Base-by-base conservation (phyloP, 2,888 invertebrate genomes). In the Drosophila engyochracea region DNA sequence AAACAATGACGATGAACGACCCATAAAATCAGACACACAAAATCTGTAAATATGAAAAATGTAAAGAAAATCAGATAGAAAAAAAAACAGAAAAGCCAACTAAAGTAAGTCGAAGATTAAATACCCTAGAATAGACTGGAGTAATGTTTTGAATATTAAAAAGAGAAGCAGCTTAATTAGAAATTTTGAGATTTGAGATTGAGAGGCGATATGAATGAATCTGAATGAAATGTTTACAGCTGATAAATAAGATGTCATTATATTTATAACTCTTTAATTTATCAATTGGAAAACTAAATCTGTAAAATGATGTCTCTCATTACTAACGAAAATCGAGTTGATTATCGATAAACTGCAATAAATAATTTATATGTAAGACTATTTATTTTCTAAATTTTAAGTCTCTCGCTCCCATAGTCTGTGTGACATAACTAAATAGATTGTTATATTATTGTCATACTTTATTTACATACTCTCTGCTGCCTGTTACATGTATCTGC, bases 31-130 rank as follows among this genome's bases (percentile, higher is more conserved):
- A 33, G 31, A 69, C 37, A 41, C 16, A 30, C 39, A 16, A 69
- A 69, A 69, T 51, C 39, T 28, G 52, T 16, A 52, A 66, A 52
- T 35, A 35, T 66, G 66, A 51, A 52, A 47, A 47, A 19, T 47
- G 22, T 47, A 25, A 47, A 25, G 25, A 54, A 54, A 30, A 30
- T 3, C 25, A 22, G 12, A 37, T 47, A 6, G 9, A n/a, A 54
- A 54, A 30, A 49, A 12, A 30, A 49, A 12, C 12, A 16, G 12
- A 25, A 25, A 37, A 25, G 6, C 35, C 4, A 16, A 22, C 22
- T 22, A 7, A 47, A 16, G 4, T 22, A 19, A 55, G 7, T 4
- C 37, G 28, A 39, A 28, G 19, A 9, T 28, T 2, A n/a, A 19
- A 57, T 57, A 28, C 55, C n/a, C 37, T 39, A 47, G 7, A 47